Conservation (phyloP, 2,797 vertebrate genomes). For the Remorina albescens region DNA sequence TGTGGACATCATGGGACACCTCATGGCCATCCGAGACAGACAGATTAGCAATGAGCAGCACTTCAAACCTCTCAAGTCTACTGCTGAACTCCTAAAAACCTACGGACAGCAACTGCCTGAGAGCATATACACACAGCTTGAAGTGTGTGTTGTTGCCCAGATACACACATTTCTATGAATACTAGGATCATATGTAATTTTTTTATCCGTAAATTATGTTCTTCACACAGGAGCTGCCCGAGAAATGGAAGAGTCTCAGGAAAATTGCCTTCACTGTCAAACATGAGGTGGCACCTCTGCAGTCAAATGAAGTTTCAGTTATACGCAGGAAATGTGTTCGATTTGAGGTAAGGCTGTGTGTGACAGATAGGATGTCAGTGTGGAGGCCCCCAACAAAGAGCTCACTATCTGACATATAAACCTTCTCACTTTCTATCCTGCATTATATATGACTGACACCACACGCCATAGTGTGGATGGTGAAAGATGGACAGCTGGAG, state of each 20-base stretch:
- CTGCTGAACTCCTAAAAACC: slow-evolving; percentile 83
- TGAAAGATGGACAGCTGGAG: not conserved
- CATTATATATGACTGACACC: slow-evolving; percentile 70
- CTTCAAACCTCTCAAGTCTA: slow-evolving; percentile 85
- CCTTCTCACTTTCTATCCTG: slow-evolving; percentile 60
- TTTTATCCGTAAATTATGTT: not conserved
- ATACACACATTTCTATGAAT: not conserved
- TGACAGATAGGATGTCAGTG: slow-evolving; percentile 47
- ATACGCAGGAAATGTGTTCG: slow-evolving; percentile 92
- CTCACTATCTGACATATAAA: slow-evolving; percentile 63
- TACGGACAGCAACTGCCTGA: slow-evolving; percentile 84
- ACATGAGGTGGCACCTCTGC: slow-evolving; percentile 87
- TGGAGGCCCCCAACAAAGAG: slow-evolving; percentile 51
- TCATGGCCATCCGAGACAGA: slow-evolving; percentile 81
- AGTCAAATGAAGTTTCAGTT: slow-evolving; percentile 90
- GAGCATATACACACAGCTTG: slow-evolving; percentile 80
- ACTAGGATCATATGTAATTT: not conserved
- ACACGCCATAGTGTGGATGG: not conserved
- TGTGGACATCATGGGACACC: slow-evolving; percentile 80
- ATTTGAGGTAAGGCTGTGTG: slow-evolving; percentile 87
- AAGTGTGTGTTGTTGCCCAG: slow-evolving; percentile 70
- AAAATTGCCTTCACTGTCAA: slow-evolving; percentile 89
- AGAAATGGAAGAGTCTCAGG: slow-evolving; percentile 86
- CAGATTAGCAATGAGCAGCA: slow-evolving; percentile 80
- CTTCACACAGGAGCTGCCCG: slow-evolving; percentile 84